Evolutionary conservation across 2,888 invertebrate genomes (phyloP).

Genomic region (Tromatobia lineatoria): DNA sequence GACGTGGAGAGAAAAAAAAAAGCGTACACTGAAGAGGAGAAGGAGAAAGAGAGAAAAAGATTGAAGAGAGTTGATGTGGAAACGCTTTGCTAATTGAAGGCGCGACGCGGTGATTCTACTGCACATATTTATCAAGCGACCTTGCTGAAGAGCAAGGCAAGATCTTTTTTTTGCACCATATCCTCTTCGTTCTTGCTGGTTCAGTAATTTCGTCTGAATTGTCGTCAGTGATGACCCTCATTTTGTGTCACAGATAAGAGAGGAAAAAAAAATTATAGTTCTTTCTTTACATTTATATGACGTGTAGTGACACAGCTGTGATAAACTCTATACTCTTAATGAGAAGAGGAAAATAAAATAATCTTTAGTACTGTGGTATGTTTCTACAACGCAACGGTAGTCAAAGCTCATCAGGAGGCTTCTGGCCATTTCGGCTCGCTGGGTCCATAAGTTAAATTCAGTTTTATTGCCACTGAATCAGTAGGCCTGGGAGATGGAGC

Average conservation of each 20-base stretch:
- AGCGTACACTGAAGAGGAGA: background rate
- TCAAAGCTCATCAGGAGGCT: conserved; percentile 35
- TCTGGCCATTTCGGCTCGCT: conserved; percentile 28
- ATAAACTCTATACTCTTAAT: conserved; percentile 19
- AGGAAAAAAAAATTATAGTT: background rate
- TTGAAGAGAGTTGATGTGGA: conserved; percentile 25
- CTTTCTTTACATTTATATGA: background rate
- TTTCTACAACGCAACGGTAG: conserved; percentile 8
- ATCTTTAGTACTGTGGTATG: background rate
- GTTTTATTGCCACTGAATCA: conserved; percentile 34
- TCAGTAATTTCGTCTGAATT: background rate
- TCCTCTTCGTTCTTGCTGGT: background rate
- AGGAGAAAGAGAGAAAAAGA: conserved; percentile 3
- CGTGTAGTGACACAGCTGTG: background rate
- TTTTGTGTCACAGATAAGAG: background rate
- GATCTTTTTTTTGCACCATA: background rate
- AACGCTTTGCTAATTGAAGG: conserved; percentile 44
- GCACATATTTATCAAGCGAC: background rate
- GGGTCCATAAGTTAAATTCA: conserved; percentile 19
- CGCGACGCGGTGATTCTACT: background rate
- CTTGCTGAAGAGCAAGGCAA: background rate
- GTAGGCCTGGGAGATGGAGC: background rate
- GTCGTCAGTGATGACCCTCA: background rate
- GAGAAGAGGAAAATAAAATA: conserved; percentile 28
- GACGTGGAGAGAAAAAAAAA: conserved; percentile 20